phyloP scores from a whole-genome alignment of 1,140 invertebrate species.

The Drosophila quadrilineata region DNA sequence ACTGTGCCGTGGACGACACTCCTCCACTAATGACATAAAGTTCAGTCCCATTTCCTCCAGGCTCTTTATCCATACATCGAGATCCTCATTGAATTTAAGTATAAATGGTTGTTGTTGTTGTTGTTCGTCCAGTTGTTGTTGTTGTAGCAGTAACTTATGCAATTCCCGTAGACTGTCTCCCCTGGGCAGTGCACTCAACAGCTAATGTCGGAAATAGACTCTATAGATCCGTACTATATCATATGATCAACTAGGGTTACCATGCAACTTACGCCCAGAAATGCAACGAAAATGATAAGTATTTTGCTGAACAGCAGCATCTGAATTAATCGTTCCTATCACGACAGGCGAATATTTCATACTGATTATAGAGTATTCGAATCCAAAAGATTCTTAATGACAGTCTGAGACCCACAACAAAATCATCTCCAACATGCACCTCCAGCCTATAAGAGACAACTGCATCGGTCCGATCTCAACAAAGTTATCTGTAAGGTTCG shows the following conservation, averaged over 20 bases:
- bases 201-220: slow-evolving; percentile 2
- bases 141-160: slow-evolving; percentile 30
- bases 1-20: slow-evolving; percentile 35
- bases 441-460: slow-evolving; percentile 25
- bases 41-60: slow-evolving; percentile 20
- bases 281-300: slow-evolving; percentile 10
- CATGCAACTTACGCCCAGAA: slow-evolving; percentile 28
- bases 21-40: slow-evolving; percentile 28
- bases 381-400: background rate
- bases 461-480: background rate
- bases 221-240: background rate
- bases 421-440: background rate
- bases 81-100: slow-evolving; percentile 35
- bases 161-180: slow-evolving; percentile 38
- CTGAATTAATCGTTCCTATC: slow-evolving; percentile 43
- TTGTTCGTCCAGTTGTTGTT: background rate
- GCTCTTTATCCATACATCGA: slow-evolving; percentile 19
- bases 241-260: background rate
- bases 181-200: background rate
- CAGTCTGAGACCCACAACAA: background rate
- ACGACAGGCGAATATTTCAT: slow-evolving; percentile 20
- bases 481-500: slow-evolving; percentile 12
- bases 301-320: slow-evolving; percentile 10
- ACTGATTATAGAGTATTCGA: slow-evolving; percentile 51
- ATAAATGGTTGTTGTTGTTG: no score